Evolutionary conservation across 2,113 vertebrate species (phyloP), one percentile per base, ranked within the genome.

Genomic region (Puma concolor): DNA sequence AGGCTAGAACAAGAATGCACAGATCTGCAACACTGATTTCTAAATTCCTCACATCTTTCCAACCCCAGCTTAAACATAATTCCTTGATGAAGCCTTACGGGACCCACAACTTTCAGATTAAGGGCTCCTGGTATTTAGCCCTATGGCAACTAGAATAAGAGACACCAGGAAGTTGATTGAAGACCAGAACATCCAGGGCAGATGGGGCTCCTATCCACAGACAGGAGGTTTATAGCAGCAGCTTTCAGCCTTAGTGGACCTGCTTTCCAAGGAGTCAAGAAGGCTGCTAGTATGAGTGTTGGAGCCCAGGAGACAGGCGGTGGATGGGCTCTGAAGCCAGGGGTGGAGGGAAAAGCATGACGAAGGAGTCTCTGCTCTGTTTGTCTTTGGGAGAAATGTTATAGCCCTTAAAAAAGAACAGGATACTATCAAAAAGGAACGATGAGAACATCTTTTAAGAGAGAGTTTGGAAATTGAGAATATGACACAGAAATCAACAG

Each of bases 301-400:
- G n/a, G 69, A 36, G 63, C 67, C 50, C 2, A 1, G 29, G 10
- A 76, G 17, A 14, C 21, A 81, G 60, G 50, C 0, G 0, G 7
- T 2, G 7, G 17, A 4, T 0, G 77, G 17, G 63, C 19, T 41
- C 17, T 23, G 31, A 13, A 0, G 1, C 81, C 27, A 17, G 48
- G 15, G 6, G 16, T 33, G 5, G 57, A 66, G 44, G 44, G 12
- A 38, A 91, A 36, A 60, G 48, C 4, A 4, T 6, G 29, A 63
- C 21, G 36, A 48, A 23, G 33, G 38, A 36, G 25, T 31, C 12
- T 50, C 64, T 33, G 21, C 0, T 71, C 52, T 17, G 23, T 14
- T 48, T 33, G 38, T 81, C 52, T 9, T 94, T 31, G 64, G 60
- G n/a, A 83, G 50, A 81, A 96, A 72, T 8, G 25, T 0, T 38